phyloP scores from a whole-genome alignment of 2,888 invertebrate species.

The Stenodera caucasica region DNA sequence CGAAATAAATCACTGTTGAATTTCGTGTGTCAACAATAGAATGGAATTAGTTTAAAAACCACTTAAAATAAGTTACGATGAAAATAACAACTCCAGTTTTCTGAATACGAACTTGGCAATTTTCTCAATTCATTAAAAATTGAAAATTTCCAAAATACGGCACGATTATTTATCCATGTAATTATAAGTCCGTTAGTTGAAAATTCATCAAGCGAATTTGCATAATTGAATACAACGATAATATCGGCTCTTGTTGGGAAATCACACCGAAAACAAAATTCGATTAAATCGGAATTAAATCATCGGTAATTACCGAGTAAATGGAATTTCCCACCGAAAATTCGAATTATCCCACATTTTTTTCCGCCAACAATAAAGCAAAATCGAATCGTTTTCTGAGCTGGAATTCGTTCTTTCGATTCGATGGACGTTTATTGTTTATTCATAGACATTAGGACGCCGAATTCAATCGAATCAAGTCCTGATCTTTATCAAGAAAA shows the following conservation, averaged over 20 bases:
- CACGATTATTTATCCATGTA: too few species aligned
- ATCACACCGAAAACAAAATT: neutral
- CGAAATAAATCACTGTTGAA: neutral
- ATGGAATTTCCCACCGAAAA: neutral
- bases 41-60: neutral
- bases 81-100: neutral
- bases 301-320: neutral
- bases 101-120: too few species aligned
- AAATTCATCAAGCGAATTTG: neutral
- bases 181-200: neutral
- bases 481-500: neutral
- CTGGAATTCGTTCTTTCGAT: neutral
- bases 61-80: neutral
- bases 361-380: neutral
- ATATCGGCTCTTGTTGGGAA: neutral
- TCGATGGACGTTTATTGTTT: conserved; percentile 4
- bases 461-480: neutral
- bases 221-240: neutral
- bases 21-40: neutral
- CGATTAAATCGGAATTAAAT: neutral
- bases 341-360: neutral
- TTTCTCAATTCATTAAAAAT: too few species aligned
- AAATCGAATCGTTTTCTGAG: neutral
- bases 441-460: conserved; percentile 6
- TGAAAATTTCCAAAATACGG: too few species aligned